Percentiles rank a stretch among this genome's conserved stretches.
phyloP scores from a whole-genome alignment of 1,140 invertebrate species.

The Drosophila nebulosa region DNA sequence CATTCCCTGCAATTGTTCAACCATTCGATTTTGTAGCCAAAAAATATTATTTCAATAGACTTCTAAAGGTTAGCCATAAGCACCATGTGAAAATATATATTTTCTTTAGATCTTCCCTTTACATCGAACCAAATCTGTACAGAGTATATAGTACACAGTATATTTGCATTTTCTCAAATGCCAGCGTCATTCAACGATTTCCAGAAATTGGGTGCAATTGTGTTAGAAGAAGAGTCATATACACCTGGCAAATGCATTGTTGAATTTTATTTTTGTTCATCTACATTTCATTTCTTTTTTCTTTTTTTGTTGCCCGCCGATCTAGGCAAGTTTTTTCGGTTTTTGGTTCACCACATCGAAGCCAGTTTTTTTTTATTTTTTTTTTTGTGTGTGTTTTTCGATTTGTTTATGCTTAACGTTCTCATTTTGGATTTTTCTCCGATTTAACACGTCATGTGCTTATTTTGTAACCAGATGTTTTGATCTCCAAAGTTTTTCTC shows the following conservation, averaged over 20 bases:
- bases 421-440: constrained; percentile 40
- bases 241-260: constrained; percentile 39
- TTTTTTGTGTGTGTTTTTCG: constrained; percentile 13
- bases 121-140: not conserved
- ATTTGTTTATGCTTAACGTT: constrained; percentile 66
- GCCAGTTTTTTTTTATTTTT: constrained; percentile 4
- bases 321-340: constrained; percentile 38
- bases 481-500: constrained; percentile 60
- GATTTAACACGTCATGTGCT: constrained; percentile 50
- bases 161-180: constrained; percentile 30
- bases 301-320: constrained; percentile 1
- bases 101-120: not conserved
- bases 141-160: not conserved
- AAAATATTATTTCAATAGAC: no score
- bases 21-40: no score
- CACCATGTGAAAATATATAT: not conserved
- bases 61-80: no score
- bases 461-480: constrained; percentile 74
- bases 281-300: constrained; percentile 49
- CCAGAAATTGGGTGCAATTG: constrained; percentile 69
- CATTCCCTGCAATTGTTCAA: no score
- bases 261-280: constrained; percentile 61
- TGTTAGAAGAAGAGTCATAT: constrained; percentile 36
- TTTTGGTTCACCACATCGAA: constrained; percentile 54
- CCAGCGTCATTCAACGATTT: constrained; percentile 27